Percentiles rank a stretch among this genome's conserved stretches.
Conservation (phyloP, 2,797 vertebrate genomes). For the Steatocranus sp. region DNA sequence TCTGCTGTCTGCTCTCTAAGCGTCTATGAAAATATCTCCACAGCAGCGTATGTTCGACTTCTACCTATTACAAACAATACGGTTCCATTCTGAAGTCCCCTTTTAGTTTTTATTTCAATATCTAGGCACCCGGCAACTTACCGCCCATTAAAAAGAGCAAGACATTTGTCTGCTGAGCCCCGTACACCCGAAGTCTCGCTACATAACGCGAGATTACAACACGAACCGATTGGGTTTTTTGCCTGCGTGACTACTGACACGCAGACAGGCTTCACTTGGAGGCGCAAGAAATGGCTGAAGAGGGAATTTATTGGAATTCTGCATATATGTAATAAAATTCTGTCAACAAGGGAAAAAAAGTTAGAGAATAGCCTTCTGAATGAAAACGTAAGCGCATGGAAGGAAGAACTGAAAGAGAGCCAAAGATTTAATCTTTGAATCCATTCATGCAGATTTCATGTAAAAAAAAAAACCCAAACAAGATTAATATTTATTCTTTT, state of each 20-base stretch:
- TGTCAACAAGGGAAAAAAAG: not conserved
- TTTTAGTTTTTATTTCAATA: not conserved
- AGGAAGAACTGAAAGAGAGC: not conserved
- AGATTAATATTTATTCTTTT: not conserved
- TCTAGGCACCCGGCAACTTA: not conserved
- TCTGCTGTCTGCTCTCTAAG: not conserved
- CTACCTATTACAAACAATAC: not conserved
- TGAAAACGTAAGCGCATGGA: not conserved
- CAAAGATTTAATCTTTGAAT: not conserved
- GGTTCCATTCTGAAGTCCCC: not conserved
- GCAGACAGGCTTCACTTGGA: not conserved
- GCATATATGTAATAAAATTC: not conserved
- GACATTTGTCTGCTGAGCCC: no score
- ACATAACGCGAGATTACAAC: not conserved
- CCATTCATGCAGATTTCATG: not conserved
- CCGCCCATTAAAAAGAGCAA: not conserved
- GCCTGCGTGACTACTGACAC: not conserved
- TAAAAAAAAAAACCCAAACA: rapidly evolving
- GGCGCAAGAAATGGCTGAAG: not conserved
- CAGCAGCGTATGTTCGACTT: not conserved
- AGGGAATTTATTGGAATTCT: not conserved
- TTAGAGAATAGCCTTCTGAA: not conserved
- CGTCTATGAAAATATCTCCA: not conserved
- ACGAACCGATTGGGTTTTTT: not conserved
- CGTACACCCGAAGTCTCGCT: not conserved